A percentile compares a stretch with the other conserved stretches of the same genome.
These are phyloP conservation scores for Anthrax anthrax DNA, from an alignment of 2,888 invertebrate genomes.

Conservation along the genomic window DNA sequence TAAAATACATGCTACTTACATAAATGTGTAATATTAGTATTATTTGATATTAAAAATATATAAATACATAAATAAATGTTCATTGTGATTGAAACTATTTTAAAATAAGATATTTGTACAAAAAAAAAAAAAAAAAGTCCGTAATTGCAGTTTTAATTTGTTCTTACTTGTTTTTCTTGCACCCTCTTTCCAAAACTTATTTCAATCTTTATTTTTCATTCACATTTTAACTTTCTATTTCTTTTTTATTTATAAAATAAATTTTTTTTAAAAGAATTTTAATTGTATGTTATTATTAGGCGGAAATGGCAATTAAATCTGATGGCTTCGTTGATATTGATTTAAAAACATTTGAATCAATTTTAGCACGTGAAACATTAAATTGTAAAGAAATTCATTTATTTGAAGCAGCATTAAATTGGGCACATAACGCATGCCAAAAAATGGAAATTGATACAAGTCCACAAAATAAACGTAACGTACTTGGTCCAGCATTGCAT, in stretches of 20 bases:
- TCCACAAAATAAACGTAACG: conserved; percentile 61
- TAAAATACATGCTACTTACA: too few relatives aligned
- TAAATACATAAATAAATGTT: too few relatives aligned
- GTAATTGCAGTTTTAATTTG: conserved; percentile 1
- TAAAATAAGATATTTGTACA: too few relatives aligned
- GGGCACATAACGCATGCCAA: conserved; percentile 85
- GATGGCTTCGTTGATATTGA: conserved; percentile 96
- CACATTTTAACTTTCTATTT: too few relatives aligned
- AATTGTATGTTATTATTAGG: too few relatives aligned
- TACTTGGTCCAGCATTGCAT: conserved; percentile 65
- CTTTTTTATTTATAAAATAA: not conserved
- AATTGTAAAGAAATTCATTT: conserved; percentile 88
- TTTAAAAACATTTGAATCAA: conserved; percentile 79
- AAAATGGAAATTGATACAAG: conserved; percentile 70
- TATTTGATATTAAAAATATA: too few relatives aligned
- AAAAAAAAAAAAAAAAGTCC: not conserved
- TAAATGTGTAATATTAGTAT: too few relatives aligned
- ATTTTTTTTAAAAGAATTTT: not conserved
- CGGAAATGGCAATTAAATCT: conserved; percentile 89
- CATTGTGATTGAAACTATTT: too few relatives aligned
- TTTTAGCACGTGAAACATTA: conserved; percentile 81
- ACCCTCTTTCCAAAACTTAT: too few relatives aligned
- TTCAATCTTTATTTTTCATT: too few relatives aligned
- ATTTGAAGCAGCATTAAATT: conserved; percentile 80
- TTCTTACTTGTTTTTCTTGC: not conserved